phyloP scores from a whole-genome alignment of 2,888 invertebrate species.

The Anagyrus pseudococci region DNA sequence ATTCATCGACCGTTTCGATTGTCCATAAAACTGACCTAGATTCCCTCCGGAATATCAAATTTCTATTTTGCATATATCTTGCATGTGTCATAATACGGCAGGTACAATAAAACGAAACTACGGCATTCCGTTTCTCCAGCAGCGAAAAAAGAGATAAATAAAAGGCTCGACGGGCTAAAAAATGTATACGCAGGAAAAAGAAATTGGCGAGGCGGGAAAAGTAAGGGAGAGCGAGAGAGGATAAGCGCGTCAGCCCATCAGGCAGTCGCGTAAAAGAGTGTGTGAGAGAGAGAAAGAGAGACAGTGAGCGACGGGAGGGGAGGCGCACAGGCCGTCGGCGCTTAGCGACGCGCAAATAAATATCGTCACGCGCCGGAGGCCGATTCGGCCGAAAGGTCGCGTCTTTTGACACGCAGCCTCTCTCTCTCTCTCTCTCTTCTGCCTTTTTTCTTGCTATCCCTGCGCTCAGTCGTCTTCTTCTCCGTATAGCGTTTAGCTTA shows the following conservation, averaged over 20 bases:
- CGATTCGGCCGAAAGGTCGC: constrained; percentile 36
- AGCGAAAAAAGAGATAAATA: no score
- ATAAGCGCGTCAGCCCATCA: no score
- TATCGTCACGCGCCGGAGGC: constrained; percentile 35
- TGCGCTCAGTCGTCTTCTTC: background rate
- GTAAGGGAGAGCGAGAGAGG: background rate
- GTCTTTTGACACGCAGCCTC: constrained; percentile 30
- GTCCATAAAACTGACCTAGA: no score
- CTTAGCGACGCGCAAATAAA: constrained; percentile 46
- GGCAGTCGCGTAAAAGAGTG: background rate
- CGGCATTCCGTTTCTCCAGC: no score
- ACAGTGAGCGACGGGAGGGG: background rate
- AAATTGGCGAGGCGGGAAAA: no score
- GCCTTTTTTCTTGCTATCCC: background rate
- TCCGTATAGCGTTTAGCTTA: background rate
- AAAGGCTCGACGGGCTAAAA: no score
- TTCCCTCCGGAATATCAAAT: no score
- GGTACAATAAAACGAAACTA: no score
- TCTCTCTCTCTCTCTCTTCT: constrained; percentile 23
- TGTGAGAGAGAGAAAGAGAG: background rate
- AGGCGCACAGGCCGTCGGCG: constrained; percentile 16
- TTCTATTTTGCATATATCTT: no score
- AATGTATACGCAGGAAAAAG: no score
- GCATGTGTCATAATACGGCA: no score
- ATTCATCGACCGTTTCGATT: no score